Evolutionary conservation across 2,113 vertebrate genomes (phyloP), one percentile per base, ranked within the genome.

Genomic region (Chinchilla lanigera): DNA sequence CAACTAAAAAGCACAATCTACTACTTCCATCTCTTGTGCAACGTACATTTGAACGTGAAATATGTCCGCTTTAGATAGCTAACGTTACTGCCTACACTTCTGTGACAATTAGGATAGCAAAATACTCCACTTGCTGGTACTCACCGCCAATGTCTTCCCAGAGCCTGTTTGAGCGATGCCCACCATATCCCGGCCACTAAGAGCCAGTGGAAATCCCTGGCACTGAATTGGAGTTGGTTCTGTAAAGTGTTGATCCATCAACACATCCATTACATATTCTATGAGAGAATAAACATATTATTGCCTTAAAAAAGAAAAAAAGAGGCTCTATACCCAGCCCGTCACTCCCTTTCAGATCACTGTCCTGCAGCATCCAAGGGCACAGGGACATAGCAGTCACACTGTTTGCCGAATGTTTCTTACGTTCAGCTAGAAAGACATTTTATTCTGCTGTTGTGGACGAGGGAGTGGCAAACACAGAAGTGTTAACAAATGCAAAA

Each of bases 141-240:
- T 0, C 98, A 99, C 99, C 75, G 99, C 99, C 82, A 99, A 98
- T 0, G 99, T 99, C 98, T 99, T 99, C 94, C 99, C 99, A 71
- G 99, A 99, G 94, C 99, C 99, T 0, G 99, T 99, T 98, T 99
- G 99, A 1, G 99, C 99, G 90, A 99, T 99, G 98, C 99, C 99
- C 98, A 99, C 99, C 99, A 99, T 99, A 98, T 99, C 99, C n/a
- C 98, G 99, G 44, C 99, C 99, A 2, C 99, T 99, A 65, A 99
- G 99, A 14, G 99, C 99, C 73, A 99, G 97, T 0, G 99, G 99
- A 96, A 99, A 99, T 65, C 99, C 99, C 97, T 99, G 99, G 95
- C 99, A 99, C 98, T 99, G 99, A 98, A 99, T 99, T 0, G 99
- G 99, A 96, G 99, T 99, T 41, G 99, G 99, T 97, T 99, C 99